A percentile compares a stretch with the other conserved stretches of the same genome.
These are phyloP conservation scores for Prionailurus viverrinus DNA, from an alignment of 2,113 vertebrate species.

Conservation along the genomic window DNA sequence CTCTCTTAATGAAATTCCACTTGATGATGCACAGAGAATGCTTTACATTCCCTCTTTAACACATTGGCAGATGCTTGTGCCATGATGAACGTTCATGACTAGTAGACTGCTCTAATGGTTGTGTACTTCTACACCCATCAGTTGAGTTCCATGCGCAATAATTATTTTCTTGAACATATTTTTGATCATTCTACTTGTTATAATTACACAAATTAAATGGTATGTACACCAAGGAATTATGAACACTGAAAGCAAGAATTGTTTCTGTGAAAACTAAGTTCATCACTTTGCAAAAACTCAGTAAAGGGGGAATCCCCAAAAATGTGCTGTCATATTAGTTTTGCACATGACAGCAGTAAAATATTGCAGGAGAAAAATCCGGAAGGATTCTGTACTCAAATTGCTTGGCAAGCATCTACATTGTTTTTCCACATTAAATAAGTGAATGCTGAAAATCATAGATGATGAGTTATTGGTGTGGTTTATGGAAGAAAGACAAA, in stretches of 20 bases:
- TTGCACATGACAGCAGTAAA: not conserved
- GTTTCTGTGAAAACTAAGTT: constrained; percentile 52
- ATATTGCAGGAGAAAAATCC: not conserved
- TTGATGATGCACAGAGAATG: not conserved
- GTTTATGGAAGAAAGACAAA: constrained; percentile 15
- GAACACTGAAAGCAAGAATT: not conserved
- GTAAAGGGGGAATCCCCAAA: not conserved
- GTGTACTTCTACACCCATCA: not conserved
- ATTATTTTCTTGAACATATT: constrained; percentile 44
- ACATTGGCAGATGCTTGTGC: not conserved
- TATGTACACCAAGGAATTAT: not conserved
- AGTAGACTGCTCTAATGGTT: not conserved
- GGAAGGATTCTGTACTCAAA: constrained; percentile 3
- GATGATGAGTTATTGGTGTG: not conserved
- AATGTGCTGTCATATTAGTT: constrained; percentile 24
- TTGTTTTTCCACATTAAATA: constrained; percentile 15
- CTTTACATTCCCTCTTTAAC: not conserved
- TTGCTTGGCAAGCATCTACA: constrained; percentile 10
- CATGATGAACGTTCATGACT: not conserved
- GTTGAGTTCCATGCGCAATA: not conserved
- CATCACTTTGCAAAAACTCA: constrained; percentile 2
- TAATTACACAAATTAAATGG: constrained; percentile 4
- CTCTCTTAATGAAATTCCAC: constrained; percentile 28
- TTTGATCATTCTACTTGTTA: constrained; percentile 23
- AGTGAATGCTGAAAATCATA: not conserved